Percentiles rank a stretch among this genome's conserved stretches.
These are phyloP conservation scores for Pachypsylla venusta DNA, from an alignment of 1,140 invertebrate species.

Conservation along the genomic window DNA sequence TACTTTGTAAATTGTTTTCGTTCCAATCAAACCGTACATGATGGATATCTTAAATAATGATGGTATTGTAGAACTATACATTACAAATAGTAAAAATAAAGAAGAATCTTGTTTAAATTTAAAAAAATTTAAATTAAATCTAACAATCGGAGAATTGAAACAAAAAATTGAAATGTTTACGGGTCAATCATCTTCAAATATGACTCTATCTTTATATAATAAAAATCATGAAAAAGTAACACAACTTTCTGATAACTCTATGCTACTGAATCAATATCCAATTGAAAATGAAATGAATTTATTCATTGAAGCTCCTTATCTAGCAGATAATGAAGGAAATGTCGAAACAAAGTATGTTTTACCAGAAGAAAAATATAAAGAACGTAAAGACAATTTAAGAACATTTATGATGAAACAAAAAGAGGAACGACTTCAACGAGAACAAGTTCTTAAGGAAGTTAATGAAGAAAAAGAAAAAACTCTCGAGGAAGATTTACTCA, in stretches of 20 bases:
- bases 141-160: not conserved
- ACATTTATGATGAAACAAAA: constrained; percentile 5
- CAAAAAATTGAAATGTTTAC: constrained; percentile 2
- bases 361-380: constrained; percentile 4
- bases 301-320: not conserved
- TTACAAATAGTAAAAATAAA: constrained; percentile 2
- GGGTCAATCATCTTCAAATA: not conserved
- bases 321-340: not conserved
- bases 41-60: not conserved
- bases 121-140: not conserved
- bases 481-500: not conserved
- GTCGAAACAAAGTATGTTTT: constrained; percentile 5
- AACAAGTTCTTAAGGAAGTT: not conserved
- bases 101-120: not conserved
- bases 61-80: constrained; percentile 1
- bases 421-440: not conserved
- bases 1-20: too few species aligned
- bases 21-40: too few species aligned
- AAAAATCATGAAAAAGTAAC: not conserved
- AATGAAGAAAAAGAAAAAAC: constrained; percentile 5
- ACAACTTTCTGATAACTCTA: not conserved
- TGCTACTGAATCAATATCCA: not conserved
- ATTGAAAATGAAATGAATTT: constrained; percentile 1
- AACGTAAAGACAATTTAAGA: not conserved
- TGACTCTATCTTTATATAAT: not conserved